Conservation (phyloP, 2,113 vertebrate genomes). For the Dipodomys ordii region DNA sequence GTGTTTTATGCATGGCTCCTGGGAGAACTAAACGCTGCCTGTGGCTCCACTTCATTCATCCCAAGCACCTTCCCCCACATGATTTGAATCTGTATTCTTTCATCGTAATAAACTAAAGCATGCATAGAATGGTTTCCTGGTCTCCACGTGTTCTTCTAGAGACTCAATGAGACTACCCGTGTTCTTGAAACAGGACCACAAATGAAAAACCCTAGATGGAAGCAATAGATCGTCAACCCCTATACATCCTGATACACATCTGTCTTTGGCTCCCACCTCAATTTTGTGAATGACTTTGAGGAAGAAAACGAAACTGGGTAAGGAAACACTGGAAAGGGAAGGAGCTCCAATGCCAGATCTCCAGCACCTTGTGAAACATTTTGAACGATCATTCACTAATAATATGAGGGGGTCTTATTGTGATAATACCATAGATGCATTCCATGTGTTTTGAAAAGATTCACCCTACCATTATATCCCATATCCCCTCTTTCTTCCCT, state of each 20-base stretch:
- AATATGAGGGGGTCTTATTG: no score
- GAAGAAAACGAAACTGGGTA: neutral
- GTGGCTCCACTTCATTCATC: neutral
- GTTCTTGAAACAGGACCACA: neutral
- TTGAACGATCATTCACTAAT: neutral
- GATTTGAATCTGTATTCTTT: neutral
- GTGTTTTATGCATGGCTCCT: neutral
- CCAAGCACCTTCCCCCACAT: neutral
- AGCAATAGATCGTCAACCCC: neutral
- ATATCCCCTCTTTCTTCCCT: no score
- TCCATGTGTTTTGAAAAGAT: no score
- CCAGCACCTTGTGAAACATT: neutral
- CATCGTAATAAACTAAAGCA: neutral
- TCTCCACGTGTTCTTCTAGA: neutral
- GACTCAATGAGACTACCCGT: neutral
- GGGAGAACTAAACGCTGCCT: neutral
- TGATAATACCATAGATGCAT: no score
- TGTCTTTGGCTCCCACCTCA: neutral
- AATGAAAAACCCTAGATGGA: neutral
- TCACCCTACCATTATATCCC: no score
- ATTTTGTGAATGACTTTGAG: slow-evolving; percentile 18
- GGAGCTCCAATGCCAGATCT: neutral
- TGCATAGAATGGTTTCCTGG: neutral
- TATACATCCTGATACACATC: neutral
- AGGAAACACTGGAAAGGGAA: neutral